Conservation (phyloP, 2,888 invertebrate genomes). For the Euzetes globulus region DNA sequence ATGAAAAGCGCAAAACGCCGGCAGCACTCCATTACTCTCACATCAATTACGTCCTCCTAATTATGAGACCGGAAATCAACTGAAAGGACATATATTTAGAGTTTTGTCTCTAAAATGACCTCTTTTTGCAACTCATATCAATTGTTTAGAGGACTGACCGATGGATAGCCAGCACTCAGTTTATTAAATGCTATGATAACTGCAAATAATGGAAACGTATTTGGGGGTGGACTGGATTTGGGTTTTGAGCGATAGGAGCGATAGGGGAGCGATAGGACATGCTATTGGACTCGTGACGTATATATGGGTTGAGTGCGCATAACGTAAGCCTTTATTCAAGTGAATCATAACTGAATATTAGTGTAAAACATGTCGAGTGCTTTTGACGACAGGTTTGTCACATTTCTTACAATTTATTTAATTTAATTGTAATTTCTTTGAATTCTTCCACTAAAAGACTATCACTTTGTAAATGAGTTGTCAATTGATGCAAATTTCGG, state of each 20-base stretch:
- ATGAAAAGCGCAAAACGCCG: no score
- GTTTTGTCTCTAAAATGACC: no score
- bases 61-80: no score
- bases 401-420: not conserved
- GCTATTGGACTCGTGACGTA: not conserved
- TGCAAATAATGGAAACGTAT: no score
- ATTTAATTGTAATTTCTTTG: not conserved
- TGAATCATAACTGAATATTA: not conserved
- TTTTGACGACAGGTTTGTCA: slow-evolving; percentile 34
- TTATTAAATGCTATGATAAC: no score
- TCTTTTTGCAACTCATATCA: no score
- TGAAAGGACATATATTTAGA: no score
- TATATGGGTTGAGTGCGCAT: not conserved
- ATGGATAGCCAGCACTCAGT: no score
- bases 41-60: no score
- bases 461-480: not conserved
- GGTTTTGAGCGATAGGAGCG: not conserved
- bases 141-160: no score
- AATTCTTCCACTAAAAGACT: not conserved
- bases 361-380: slow-evolving; percentile 28
- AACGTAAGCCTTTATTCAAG: not conserved
- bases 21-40: no score
- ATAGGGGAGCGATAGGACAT: not conserved
- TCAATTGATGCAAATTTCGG: not conserved
- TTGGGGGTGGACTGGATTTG: not conserved